Conservation (phyloP, 92 coral and sea anemone species). For the Siderastrea siderea region DNA sequence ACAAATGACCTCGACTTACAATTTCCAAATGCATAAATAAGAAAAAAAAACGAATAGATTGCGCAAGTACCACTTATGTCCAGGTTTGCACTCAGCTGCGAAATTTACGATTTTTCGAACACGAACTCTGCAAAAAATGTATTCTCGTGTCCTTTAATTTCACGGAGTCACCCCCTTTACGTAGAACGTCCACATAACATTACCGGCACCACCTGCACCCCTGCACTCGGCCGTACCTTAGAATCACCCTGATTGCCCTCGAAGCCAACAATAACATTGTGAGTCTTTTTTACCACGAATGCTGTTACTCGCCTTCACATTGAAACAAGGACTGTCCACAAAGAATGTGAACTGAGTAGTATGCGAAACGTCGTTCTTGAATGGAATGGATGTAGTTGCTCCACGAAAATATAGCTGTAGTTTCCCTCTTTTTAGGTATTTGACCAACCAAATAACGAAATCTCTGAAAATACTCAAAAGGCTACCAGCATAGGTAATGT, state of each 20-base stretch:
- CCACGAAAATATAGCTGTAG: neutral
- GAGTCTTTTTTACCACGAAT: conserved; percentile 93
- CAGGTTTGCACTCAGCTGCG: too few relatives aligned
- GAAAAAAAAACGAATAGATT: too few relatives aligned
- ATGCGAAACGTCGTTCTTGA: conserved; percentile 94
- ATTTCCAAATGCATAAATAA: too few relatives aligned
- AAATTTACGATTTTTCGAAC: too few relatives aligned
- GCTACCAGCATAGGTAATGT: too few relatives aligned
- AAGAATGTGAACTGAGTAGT: conserved; percentile 94
- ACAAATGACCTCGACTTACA: too few relatives aligned
- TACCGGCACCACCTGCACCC: conserved; percentile 93
- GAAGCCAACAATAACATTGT: conserved; percentile 91
- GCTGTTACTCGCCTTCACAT: conserved; percentile 92
- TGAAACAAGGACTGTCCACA: conserved; percentile 93
- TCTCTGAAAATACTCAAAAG: neutral
- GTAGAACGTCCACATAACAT: conserved; percentile 93
- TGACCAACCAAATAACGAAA: too few relatives aligned
- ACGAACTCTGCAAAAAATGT: too few relatives aligned
- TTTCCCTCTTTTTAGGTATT: too few relatives aligned
- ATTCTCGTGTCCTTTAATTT: neutral
- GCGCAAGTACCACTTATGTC: too few relatives aligned
- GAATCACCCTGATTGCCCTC: conserved; percentile 95
- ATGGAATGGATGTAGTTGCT: conserved; percentile 89
- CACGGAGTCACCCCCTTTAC: conserved; percentile 90
- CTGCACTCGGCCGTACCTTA: conserved; percentile 93